These are phyloP conservation scores for Torymus aiolomorphi DNA, from an alignment of 2,888 invertebrate species.

Conservation along the genomic window DNA sequence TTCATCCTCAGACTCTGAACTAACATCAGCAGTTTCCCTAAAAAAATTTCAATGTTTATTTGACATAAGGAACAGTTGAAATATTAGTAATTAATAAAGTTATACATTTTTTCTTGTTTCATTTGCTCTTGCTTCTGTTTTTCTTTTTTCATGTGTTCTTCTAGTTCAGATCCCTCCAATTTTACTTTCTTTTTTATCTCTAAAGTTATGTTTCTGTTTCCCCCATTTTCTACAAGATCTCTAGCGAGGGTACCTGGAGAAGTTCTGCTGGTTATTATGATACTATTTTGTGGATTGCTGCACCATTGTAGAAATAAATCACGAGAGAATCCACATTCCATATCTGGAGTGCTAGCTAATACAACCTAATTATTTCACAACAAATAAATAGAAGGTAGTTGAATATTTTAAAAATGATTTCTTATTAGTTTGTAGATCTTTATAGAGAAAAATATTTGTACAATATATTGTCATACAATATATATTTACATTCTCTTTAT, in stretches of 20 bases:
- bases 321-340: conserved; percentile 96
- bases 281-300: conserved; percentile 92
- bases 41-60: conserved; percentile 53
- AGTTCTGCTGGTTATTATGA: conserved; percentile 93
- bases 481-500: background rate
- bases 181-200: conserved; percentile 83
- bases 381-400: no score
- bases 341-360: conserved; percentile 94
- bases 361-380: conserved; percentile 81
- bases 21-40: conserved; percentile 84
- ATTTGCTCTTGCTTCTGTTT: conserved; percentile 77
- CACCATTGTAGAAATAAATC: conserved; percentile 98
- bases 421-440: no score
- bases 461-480: no score
- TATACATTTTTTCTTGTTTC: conserved; percentile 75
- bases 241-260: conserved; percentile 89
- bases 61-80: no score
- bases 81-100: conserved; percentile 30
- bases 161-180: conserved; percentile 86
- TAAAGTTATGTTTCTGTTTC: conserved; percentile 84
- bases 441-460: no score
- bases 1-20: conserved; percentile 90
- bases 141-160: conserved; percentile 84
- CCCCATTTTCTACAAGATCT: conserved; percentile 86
- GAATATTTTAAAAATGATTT: no score